These are phyloP conservation scores for Fragum fragum DNA, from an alignment of 2,888 invertebrate genomes.

Conservation along the genomic window DNA sequence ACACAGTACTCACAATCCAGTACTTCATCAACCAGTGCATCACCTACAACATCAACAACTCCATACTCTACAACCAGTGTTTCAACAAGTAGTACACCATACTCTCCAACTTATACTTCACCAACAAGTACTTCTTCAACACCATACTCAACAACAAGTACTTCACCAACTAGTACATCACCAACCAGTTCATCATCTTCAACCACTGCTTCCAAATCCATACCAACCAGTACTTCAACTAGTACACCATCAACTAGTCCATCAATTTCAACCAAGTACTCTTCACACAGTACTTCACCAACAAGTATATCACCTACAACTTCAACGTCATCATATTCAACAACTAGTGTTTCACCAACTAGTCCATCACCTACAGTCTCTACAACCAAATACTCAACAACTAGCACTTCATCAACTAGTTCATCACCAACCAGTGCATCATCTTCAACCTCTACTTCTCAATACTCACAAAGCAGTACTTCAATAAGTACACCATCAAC, in stretches of 20 bases:
- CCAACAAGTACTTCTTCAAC: background rate
- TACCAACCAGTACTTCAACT: background rate
- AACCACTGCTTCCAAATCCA: background rate
- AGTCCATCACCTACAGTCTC: background rate
- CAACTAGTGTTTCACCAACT: background rate
- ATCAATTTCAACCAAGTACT: too few species aligned
- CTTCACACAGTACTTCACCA: too few species aligned
- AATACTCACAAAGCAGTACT: background rate
- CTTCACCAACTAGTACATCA: background rate
- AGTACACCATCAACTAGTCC: background rate
- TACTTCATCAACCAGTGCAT: too few species aligned
- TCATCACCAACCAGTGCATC: background rate
- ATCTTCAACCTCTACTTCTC: background rate
- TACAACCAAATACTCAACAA: background rate
- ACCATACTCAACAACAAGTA: background rate
- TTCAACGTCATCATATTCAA: background rate
- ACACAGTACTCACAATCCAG: too few species aligned
- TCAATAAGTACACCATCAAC: background rate
- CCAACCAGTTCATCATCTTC: background rate
- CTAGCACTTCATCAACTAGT: background rate
- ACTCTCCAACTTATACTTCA: background rate
- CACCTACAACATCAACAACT: too few species aligned
- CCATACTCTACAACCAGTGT: background rate
- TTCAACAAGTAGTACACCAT: background rate
- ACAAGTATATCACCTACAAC: background rate